Percentiles rank a stretch among this genome's conserved stretches.
Evolutionary conservation across 2,113 vertebrate genomes (phyloP).

Genomic region (Gasterosteus nipponicus): DNA sequence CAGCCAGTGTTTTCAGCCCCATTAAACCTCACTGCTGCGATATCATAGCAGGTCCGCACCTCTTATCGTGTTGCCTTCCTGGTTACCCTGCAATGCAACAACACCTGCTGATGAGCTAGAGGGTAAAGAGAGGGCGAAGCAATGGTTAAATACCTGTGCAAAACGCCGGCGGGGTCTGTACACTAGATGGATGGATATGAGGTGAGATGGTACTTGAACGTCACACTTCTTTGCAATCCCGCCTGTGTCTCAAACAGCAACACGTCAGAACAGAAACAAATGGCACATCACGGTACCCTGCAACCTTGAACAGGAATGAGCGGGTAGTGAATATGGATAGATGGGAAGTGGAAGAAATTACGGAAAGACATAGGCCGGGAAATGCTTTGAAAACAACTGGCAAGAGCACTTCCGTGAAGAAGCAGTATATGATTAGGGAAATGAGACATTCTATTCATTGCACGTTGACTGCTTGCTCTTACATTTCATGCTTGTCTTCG

Average conservation of each 20-base stretch:
- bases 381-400: constrained; percentile 34
- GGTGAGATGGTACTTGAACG: constrained; percentile 22
- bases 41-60: constrained; percentile 54
- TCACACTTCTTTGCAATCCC: constrained; percentile 38
- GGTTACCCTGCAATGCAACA: constrained; percentile 50
- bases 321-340: constrained; percentile 18
- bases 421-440: constrained; percentile 43
- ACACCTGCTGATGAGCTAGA: constrained; percentile 60
- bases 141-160: constrained; percentile 51
- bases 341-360: constrained; percentile 10
- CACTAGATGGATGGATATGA: constrained; percentile 13
- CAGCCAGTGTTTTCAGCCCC: constrained; percentile 72
- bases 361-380: neutral
- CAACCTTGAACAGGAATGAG: constrained; percentile 22
- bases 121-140: constrained; percentile 60
- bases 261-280: constrained; percentile 43
- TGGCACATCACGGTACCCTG: constrained; percentile 11
- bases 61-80: constrained; percentile 56
- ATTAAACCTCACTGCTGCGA: constrained; percentile 74
- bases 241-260: constrained; percentile 46
- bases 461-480: constrained; percentile 30
- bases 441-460: constrained; percentile 44
- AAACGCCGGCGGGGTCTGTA: constrained; percentile 24
- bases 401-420: constrained; percentile 20
- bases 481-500: constrained; percentile 24